Conservation (phyloP, 2,888 invertebrate genomes). For the Apodemia zela region DNA sequence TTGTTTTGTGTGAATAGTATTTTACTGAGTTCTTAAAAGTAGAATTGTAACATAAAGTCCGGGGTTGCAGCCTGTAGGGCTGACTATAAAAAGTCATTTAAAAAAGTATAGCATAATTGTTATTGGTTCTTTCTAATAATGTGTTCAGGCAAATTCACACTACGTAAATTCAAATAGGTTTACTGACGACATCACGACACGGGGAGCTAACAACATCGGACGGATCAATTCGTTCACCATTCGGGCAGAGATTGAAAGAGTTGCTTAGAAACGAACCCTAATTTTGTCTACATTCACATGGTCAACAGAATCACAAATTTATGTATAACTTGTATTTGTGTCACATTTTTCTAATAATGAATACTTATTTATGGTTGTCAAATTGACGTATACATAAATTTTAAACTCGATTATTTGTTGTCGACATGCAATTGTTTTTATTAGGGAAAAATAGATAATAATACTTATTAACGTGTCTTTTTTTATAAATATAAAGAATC, state of each 20-base stretch:
- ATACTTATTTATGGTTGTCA: conserved; percentile 1
- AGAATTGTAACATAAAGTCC: no score
- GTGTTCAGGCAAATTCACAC: conserved; percentile 31
- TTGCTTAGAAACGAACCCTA: conserved; percentile 33
- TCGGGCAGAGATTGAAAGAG: conserved; percentile 33
- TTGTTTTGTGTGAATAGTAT: no score
- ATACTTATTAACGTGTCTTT: background rate
- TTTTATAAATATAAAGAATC: background rate
- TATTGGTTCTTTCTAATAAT: background rate
- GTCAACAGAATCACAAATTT: background rate
- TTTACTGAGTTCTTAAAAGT: no score
- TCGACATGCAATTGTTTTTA: background rate
- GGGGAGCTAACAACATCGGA: conserved; percentile 67
- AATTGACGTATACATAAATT: background rate
- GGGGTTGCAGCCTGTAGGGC: no score
- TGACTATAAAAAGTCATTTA: no score
- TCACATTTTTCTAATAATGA: background rate
- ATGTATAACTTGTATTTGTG: background rate
- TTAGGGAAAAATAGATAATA: background rate
- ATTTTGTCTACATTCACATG: conserved; percentile 4
- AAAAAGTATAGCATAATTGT: no score
- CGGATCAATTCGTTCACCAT: conserved; percentile 68
- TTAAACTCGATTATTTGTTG: background rate
- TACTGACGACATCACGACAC: conserved; percentile 37
- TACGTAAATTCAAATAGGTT: conserved; percentile 16